Evolutionary conservation across 2,113 vertebrate genomes (phyloP).

Genomic region (Otus sunia): DNA sequence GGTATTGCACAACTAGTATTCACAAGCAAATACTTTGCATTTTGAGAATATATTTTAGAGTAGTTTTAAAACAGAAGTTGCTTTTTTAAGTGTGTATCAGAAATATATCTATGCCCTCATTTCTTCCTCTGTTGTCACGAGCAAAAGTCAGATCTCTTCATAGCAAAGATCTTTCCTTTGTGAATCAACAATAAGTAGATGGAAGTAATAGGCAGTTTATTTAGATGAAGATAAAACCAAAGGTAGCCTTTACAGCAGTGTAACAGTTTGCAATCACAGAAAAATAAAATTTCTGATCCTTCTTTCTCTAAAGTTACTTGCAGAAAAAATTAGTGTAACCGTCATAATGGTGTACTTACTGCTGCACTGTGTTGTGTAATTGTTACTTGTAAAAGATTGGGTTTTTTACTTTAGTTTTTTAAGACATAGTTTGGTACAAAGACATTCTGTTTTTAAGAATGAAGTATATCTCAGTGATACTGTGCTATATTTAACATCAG

Average conservation of each 20-base stretch:
- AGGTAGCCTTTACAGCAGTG: background rate
- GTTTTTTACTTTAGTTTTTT: background rate
- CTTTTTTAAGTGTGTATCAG: background rate
- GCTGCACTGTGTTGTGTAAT: background rate
- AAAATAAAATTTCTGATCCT: background rate
- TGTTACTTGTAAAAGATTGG: background rate
- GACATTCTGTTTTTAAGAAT: background rate
- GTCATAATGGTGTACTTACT: background rate
- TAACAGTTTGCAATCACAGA: background rate
- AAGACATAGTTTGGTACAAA: background rate
- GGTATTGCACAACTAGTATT: background rate
- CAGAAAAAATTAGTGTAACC: background rate
- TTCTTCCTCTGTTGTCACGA: background rate
- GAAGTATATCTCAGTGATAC: background rate
- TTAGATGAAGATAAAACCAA: background rate
- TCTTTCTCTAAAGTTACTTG: background rate
- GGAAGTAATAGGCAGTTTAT: background rate
- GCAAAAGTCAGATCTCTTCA: background rate
- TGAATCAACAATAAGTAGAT: background rate
- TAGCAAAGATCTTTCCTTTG: background rate
- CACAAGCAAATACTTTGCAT: background rate
- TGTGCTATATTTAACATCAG: background rate
- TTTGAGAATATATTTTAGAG: background rate
- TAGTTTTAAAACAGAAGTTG: background rate
- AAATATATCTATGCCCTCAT: background rate